Base-by-base conservation (phyloP, 2,113 vertebrate genomes). In the Scomber japonicus region DNA sequence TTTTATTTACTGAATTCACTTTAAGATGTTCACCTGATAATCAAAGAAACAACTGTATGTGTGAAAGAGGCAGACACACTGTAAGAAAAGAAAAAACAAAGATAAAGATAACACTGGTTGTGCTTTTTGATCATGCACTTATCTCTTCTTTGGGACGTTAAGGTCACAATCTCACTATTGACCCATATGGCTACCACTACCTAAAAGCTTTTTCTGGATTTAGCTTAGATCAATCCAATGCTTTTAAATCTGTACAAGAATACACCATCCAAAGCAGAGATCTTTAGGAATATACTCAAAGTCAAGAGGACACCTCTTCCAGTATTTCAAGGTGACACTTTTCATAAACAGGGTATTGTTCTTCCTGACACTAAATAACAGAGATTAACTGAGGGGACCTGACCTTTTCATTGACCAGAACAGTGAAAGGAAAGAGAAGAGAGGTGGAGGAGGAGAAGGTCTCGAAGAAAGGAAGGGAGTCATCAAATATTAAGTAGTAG, bases 401-500 rank as follows among this genome's bases (percentile, higher is more conserved):
- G 89, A 88, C 88, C 78, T 82, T 73, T 78, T 31, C 46, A 77
- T n/a, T 80, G 78, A 86, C 81, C 8, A 46, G 69, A 87, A 54
- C 71, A 77, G 76, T 57, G 81, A 78, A 76, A 66, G 16, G 51
- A 78, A 74, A 82, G 75, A 62, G 54, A 56, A 63, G 53, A 72
- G 76, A 88, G 64, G 69, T 48, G 70, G 60, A 86, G 67, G 74
- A 45, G 66, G 70, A 72, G 54, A 65, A 63, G 54, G 77, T 71
- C 72, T 61, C 66, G 56, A 82, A 75, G 80, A 86, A 88, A 90
- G 80, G 78, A 90, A 90, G 74, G 77, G 65, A 80, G 72, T 93
- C 91, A 95, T 96, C 77, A 95, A 95, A 93, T 94, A 95, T 96
- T 96, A 92, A 95, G 87, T 79, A 90, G 90, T 85, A 81, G 87